Conservation (phyloP, 1,140 invertebrate genomes). For the Nautilus pompilius region DNA sequence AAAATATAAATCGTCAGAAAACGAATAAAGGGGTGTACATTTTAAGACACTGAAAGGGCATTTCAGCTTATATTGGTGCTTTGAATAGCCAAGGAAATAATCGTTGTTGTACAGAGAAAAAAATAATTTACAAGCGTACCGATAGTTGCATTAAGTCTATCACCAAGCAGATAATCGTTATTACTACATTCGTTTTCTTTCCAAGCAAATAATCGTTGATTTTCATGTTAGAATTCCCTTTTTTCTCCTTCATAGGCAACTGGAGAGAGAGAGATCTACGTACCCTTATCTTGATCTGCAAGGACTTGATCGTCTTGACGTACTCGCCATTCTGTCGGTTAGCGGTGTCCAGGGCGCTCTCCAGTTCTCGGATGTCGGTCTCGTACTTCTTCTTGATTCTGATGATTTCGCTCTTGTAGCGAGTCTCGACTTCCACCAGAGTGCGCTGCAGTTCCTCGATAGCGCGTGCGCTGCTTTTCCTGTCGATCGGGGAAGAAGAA, state of each 20-base stretch:
- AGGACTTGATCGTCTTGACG: conserved; percentile 45
- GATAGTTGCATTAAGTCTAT: too few relatives aligned
- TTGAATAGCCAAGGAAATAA: too few relatives aligned
- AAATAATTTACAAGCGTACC: too few relatives aligned
- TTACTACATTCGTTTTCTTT: too few relatives aligned
- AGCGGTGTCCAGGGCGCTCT: conserved; percentile 50
- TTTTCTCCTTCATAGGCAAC: neutral
- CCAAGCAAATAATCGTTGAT: too few relatives aligned
- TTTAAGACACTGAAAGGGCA: too few relatives aligned
- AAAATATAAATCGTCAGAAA: too few relatives aligned
- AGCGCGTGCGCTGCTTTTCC: conserved; percentile 50
- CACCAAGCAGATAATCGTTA: too few relatives aligned
- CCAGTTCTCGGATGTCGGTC: conserved; percentile 50
- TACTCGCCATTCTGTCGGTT: conserved; percentile 50
- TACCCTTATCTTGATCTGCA: conserved; percentile 46
- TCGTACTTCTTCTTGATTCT: conserved; percentile 56
- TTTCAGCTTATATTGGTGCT: too few relatives aligned
- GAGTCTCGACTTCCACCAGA: conserved; percentile 53
- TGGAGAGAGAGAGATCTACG: neutral
- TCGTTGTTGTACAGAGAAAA: too few relatives aligned
- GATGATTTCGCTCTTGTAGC: conserved; percentile 53
- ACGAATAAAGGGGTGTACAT: too few relatives aligned
- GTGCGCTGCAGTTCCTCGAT: conserved; percentile 55
- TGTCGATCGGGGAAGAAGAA: conserved; percentile 14
- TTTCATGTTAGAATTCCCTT: too few relatives aligned